Evolutionary conservation across 2,113 vertebrate genomes (phyloP).

Genomic region (Pholis gunnellus): DNA sequence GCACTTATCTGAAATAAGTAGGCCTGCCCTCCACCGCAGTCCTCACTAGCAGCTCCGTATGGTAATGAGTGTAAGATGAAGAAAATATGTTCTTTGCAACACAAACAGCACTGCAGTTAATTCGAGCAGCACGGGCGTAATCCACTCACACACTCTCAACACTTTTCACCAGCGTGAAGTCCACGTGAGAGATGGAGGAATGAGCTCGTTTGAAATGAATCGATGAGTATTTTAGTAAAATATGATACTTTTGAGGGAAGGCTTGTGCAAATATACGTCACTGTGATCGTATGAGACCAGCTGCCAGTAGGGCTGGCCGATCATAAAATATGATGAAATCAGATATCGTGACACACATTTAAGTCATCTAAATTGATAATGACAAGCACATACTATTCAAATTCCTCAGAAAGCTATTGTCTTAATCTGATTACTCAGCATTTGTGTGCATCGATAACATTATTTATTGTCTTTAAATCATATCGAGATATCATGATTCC

Average conservation of each 20-base stretch:
- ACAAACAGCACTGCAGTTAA: constrained; percentile 57
- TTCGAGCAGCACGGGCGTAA: constrained; percentile 45
- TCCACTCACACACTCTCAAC: constrained; percentile 36
- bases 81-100: constrained; percentile 61
- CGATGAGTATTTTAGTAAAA: constrained; percentile 5
- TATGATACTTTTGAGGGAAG: not conserved
- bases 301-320: constrained; percentile 22
- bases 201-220: constrained; percentile 31
- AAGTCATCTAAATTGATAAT: too few relatives aligned
- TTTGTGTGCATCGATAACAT: too few relatives aligned
- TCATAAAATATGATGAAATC: too few relatives aligned
- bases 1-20: constrained; percentile 73
- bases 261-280: constrained; percentile 34
- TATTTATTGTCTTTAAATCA: too few relatives aligned
- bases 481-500: too few relatives aligned
- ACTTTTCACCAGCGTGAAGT: constrained; percentile 23
- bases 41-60: constrained; percentile 62
- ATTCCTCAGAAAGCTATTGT: too few relatives aligned
- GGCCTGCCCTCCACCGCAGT: constrained; percentile 68
- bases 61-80: constrained; percentile 74
- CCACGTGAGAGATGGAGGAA: constrained; percentile 25
- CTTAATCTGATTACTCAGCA: too few relatives aligned
- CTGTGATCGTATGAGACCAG: constrained; percentile 39
- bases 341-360: too few relatives aligned
- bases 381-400: too few relatives aligned